Evolutionary conservation across 2,113 vertebrate species (phyloP).

Genomic region (Arizona elegans): DNA sequence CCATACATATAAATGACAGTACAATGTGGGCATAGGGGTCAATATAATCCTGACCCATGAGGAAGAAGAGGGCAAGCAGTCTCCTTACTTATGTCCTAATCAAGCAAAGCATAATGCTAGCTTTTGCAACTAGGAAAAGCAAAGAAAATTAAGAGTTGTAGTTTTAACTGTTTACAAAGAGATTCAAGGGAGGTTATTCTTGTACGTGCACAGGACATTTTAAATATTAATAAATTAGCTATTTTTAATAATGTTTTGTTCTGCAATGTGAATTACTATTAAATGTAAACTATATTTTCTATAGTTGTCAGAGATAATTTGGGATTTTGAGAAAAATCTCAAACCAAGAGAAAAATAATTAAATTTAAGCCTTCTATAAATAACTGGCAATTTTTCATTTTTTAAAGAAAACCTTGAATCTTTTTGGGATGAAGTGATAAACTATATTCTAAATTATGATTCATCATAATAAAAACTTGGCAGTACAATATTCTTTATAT

Average conservation of each 20-base stretch:
- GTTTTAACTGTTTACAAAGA: background rate
- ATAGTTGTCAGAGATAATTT: background rate
- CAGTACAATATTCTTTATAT: background rate
- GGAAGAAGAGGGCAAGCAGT: background rate
- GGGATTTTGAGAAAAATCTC: background rate
- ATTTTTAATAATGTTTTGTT: background rate
- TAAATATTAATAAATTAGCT: background rate
- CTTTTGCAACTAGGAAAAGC: background rate
- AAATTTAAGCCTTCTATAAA: background rate
- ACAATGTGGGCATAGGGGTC: background rate
- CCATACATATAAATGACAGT: background rate
- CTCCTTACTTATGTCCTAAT: background rate
- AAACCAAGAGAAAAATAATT: background rate
- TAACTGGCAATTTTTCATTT: background rate
- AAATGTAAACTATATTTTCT: slow-evolving; percentile 1
- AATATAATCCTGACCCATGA: background rate
- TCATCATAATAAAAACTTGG: background rate
- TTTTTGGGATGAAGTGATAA: background rate
- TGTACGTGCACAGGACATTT: background rate
- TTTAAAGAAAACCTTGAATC: background rate
- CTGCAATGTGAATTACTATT: background rate
- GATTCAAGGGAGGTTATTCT: background rate
- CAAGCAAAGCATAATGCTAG: background rate
- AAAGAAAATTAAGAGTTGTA: background rate
- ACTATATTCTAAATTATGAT: background rate